Conservation (phyloP, 2,888 invertebrate species). For the Smittia aterrima region DNA sequence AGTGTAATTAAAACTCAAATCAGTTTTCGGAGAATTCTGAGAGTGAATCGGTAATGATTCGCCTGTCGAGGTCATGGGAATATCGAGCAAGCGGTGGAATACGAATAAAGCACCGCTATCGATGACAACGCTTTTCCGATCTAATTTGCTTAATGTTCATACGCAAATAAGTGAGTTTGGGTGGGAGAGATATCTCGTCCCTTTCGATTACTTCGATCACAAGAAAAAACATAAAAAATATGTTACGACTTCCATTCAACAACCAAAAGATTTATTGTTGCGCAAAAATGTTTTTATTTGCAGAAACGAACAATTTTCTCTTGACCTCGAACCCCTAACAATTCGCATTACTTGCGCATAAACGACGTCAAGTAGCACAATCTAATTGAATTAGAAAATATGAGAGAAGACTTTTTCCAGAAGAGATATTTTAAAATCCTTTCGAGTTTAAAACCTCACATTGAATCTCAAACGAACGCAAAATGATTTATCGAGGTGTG, state of each 20-base stretch:
- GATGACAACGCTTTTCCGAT: conserved; percentile 24
- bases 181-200: conserved; percentile 24
- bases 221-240: conserved; percentile 30
- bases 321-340: no score
- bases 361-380: not conserved
- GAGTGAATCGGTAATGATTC: not conserved
- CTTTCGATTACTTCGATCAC: conserved; percentile 33
- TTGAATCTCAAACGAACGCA: not conserved
- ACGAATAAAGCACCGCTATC: conserved; percentile 6
- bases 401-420: no score
- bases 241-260: not conserved
- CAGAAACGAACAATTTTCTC: no score
- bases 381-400: not conserved
- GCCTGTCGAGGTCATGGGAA: no score
- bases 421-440: no score
- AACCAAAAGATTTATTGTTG: conserved; percentile 38
- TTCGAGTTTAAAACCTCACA: no score
- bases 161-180: not conserved
- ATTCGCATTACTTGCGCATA: conserved; percentile 21
- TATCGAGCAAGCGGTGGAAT: no score
- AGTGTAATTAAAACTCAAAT: conserved; percentile 26
- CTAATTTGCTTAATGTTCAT: conserved; percentile 41
- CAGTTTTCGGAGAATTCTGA: not conserved
- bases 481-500: conserved; percentile 37
- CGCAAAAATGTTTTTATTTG: conserved; percentile 2